Percentiles rank a stretch among this genome's conserved stretches.
phyloP scores from a whole-genome alignment of 2,888 invertebrate species.

The Callosobruchus maculatus region DNA sequence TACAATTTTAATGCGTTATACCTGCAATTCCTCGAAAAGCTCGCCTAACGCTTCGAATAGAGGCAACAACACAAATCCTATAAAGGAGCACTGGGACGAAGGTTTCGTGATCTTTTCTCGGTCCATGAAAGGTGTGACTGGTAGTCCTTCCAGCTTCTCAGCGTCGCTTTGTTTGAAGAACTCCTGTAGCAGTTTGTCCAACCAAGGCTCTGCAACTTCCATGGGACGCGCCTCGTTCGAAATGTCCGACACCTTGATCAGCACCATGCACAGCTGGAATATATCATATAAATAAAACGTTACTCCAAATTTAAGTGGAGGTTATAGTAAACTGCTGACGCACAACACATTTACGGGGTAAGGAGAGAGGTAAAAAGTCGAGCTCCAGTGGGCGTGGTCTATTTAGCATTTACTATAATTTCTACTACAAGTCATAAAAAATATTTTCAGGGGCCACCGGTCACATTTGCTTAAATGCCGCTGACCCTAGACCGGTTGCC shows the following conservation, averaged over 20 bases:
- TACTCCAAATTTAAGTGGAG: no score
- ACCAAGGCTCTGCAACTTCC: slow-evolving; percentile 80
- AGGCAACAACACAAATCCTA: slow-evolving; percentile 75
- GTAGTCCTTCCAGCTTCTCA: slow-evolving; percentile 76
- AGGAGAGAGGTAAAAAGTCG: no score
- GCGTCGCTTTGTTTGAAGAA: slow-evolving; percentile 78
- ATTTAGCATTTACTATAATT: no score
- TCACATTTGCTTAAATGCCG: no score
- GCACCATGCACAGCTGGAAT: slow-evolving; percentile 67
- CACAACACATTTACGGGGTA: no score
- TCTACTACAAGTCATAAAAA: no score
- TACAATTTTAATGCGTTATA: no score
- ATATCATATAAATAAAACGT: no score
- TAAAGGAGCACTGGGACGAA: slow-evolving; percentile 80
- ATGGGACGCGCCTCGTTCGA: slow-evolving; percentile 80
- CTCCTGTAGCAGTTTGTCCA: slow-evolving; percentile 69
- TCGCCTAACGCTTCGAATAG: slow-evolving; percentile 75
- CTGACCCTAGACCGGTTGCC: no score
- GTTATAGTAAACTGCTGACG: no score
- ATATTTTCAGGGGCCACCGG: no score
- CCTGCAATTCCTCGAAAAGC: slow-evolving; percentile 69
- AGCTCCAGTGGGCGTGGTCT: no score
- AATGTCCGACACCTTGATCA: slow-evolving; percentile 82
- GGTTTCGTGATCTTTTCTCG: slow-evolving; percentile 80
- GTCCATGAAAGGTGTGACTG: slow-evolving; percentile 85